These are phyloP conservation scores for Oriolus oriolus DNA, from an alignment of 2,113 vertebrate genomes.

Conservation along the genomic window DNA sequence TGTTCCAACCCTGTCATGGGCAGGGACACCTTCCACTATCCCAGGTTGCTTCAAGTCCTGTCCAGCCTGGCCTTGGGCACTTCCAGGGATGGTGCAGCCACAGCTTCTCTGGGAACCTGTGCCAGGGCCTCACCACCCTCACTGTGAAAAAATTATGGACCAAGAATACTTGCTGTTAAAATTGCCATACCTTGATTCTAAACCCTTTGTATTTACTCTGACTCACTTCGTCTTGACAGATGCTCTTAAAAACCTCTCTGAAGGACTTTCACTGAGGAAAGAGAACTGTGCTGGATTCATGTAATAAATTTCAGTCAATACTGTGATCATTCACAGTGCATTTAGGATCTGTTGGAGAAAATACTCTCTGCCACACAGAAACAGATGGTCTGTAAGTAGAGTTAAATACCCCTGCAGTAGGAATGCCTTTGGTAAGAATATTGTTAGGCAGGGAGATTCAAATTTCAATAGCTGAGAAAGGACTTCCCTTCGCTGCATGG, in stretches of 20 bases:
- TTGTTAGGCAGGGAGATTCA: not conserved
- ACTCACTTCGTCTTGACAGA: not conserved
- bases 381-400: not conserved
- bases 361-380: not conserved
- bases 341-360: not conserved
- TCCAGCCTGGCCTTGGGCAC: not conserved
- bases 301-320: not conserved
- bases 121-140: not conserved
- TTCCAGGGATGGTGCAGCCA: not conserved
- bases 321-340: not conserved
- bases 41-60: fast-evolving
- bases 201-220: not conserved
- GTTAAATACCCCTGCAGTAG: not conserved
- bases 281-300: not conserved
- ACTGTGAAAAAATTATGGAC: fast-evolving
- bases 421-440: not conserved
- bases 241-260: not conserved
- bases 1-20: not conserved
- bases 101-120: not conserved
- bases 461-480: not conserved
- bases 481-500: not conserved
- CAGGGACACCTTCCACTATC: not conserved
- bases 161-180: not conserved
- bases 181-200: not conserved
- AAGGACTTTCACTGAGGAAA: not conserved